These are phyloP conservation scores for Austrofundulus limnaeus DNA, from an alignment of 2,113 vertebrate species.

Conservation along the genomic window DNA sequence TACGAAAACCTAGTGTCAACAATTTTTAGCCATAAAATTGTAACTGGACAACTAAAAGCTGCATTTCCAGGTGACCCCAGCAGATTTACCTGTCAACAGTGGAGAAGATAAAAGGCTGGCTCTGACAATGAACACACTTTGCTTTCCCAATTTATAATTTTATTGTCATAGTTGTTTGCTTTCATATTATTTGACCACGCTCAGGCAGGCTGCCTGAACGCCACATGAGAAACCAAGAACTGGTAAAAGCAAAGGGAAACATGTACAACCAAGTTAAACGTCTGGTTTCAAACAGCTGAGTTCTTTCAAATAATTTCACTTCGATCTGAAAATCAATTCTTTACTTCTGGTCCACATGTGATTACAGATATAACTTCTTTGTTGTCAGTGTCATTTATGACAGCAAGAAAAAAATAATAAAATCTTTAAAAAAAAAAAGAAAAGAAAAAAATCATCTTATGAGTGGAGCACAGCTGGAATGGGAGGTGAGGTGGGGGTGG, in stretches of 20 bases:
- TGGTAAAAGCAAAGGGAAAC: constrained; percentile 78
- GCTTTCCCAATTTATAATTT: constrained; percentile 92
- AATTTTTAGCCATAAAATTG: too few species aligned
- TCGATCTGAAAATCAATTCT: constrained; percentile 79
- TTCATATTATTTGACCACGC: constrained; percentile 90
- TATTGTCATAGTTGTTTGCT: constrained; percentile 96
- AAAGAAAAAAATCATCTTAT: too few species aligned
- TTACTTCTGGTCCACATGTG: constrained; percentile 89
- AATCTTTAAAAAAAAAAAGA: constrained; percentile 71
- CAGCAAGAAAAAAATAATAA: constrained; percentile 75
- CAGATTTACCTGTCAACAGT: too few species aligned
- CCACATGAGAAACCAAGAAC: constrained; percentile 76
- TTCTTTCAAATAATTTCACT: constrained; percentile 67
- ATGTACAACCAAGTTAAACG: constrained; percentile 75
- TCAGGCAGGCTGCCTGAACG: constrained; percentile 85
- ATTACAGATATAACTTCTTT: constrained; percentile 84
- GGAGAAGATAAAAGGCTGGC: neutral
- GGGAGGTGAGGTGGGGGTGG: constrained; percentile 26
- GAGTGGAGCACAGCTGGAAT: constrained; percentile 46
- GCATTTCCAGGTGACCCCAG: neutral
- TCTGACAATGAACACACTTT: constrained; percentile 20
- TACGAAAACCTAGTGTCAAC: too few species aligned
- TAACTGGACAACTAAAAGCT: neutral
- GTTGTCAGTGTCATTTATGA: constrained; percentile 84
- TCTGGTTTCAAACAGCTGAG: constrained; percentile 68